Percentiles rank a stretch among this genome's conserved stretches.
Conservation (phyloP, 2,888 invertebrate genomes). For the Uloborus plumipes region DNA sequence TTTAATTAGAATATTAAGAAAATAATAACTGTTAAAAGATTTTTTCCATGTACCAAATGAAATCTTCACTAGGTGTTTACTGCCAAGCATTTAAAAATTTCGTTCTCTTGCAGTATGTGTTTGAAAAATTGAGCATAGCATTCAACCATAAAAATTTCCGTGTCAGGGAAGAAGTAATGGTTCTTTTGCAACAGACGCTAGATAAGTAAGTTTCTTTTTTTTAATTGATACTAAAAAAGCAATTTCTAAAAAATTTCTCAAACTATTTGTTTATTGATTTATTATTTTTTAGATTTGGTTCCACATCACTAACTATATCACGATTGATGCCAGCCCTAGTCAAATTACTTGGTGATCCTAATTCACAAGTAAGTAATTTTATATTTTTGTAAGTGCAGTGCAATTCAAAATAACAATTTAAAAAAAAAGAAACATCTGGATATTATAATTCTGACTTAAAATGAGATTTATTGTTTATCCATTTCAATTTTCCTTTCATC, state of each 20-base stretch:
- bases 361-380: constrained; percentile 76
- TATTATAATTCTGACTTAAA: too few species aligned
- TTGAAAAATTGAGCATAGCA: constrained; percentile 80
- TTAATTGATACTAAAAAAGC: too few species aligned
- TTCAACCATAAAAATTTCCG: constrained; percentile 92
- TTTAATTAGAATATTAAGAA: neutral
- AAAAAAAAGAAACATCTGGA: too few species aligned
- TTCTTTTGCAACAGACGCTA: constrained; percentile 84
- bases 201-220: constrained; percentile 79
- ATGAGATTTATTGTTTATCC: too few species aligned
- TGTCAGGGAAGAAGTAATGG: constrained; percentile 88
- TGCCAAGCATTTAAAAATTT: too few species aligned
- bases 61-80: constrained; percentile 5
- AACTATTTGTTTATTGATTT: constrained; percentile 1
- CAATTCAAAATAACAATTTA: too few species aligned
- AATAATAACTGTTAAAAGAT: neutral
- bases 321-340: constrained; percentile 87
- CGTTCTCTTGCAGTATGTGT: constrained; percentile 74
- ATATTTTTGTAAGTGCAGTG: neutral
- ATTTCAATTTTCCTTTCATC: too few species aligned
- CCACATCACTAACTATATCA: constrained; percentile 84
- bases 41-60: too few species aligned
- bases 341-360: constrained; percentile 88
- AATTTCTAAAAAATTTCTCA: neutral
- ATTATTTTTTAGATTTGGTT: constrained; percentile 81